Evolutionary conservation across 2,888 invertebrate genomes (phyloP).

Genomic region (Alloplasta piceator): DNA sequence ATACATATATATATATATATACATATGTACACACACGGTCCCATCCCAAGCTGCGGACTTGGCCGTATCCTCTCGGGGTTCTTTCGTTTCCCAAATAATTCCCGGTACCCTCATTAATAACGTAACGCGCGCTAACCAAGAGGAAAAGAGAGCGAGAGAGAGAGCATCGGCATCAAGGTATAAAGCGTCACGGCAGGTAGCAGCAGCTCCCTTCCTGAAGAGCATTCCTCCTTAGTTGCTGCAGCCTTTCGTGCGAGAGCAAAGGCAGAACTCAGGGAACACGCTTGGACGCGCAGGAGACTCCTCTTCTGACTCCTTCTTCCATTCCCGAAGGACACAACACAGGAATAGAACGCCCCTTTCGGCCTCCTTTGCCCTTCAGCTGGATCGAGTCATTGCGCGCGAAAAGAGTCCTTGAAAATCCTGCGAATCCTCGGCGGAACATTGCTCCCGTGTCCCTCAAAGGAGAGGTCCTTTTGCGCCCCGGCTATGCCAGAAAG

Average conservation of each 20-base stretch:
- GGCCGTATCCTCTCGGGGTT: conserved; percentile 63
- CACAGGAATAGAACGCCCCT: not conserved
- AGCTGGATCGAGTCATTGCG: not conserved
- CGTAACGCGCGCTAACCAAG: conserved; percentile 74
- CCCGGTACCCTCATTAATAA: conserved; percentile 80
- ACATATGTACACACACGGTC: conserved; percentile 20
- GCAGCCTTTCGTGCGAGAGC: conserved; percentile 39
- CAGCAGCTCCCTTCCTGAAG: conserved; percentile 40
- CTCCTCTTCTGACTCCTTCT: not conserved
- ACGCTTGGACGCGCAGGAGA: not conserved
- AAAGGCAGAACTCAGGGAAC: conserved; percentile 24
- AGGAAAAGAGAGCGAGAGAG: not conserved
- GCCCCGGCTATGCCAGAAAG: conserved; percentile 33
- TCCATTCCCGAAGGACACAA: conserved; percentile 14
- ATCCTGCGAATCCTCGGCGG: conserved; percentile 38
- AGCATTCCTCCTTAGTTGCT: conserved; percentile 43
- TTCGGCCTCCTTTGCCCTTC: conserved; percentile 15
- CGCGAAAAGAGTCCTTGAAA: conserved; percentile 55
- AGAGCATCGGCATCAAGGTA: not conserved
- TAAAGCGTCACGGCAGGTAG: conserved; percentile 64
- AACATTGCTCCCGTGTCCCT: conserved; percentile 8
- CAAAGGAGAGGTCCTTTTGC: not conserved
- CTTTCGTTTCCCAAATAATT: conserved; percentile 81
- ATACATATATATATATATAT: conserved; percentile 56
- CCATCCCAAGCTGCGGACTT: conserved; percentile 28